phyloP scores from a whole-genome alignment of 2,888 invertebrate species.

The Anthrax anthrax region DNA sequence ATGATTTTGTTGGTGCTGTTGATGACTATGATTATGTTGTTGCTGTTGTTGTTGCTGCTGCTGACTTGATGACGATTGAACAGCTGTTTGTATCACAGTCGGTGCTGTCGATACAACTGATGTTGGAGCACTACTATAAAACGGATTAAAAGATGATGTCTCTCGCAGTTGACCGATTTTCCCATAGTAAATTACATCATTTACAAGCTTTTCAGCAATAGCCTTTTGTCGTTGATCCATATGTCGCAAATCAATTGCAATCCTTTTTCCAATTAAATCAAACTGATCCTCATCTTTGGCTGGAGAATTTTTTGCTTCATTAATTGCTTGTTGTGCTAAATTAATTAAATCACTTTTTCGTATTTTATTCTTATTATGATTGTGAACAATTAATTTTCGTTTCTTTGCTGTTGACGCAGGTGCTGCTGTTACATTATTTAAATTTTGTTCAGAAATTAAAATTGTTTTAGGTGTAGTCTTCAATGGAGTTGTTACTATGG shows the following conservation, averaged over 20 bases:
- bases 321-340: neutral
- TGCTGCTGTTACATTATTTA: neutral
- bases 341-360: neutral
- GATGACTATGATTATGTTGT: neutral
- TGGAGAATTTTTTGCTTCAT: neutral
- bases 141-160: neutral
- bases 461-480: neutral
- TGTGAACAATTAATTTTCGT: neutral
- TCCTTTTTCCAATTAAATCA: neutral
- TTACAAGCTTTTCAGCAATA: neutral
- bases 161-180: neutral
- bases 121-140: neutral
- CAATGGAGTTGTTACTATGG: neutral
- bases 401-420: neutral
- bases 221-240: neutral
- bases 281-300: neutral
- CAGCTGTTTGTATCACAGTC: neutral
- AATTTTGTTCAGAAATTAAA: neutral
- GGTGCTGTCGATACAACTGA: neutral
- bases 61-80: neutral
- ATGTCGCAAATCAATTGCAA: neutral
- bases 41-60: neutral
- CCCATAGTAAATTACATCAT: neutral
- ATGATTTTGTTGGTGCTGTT: neutral
- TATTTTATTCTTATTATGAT: neutral